Conservation (phyloP, 2,888 invertebrate genomes). For the Antheraea assamensis region DNA sequence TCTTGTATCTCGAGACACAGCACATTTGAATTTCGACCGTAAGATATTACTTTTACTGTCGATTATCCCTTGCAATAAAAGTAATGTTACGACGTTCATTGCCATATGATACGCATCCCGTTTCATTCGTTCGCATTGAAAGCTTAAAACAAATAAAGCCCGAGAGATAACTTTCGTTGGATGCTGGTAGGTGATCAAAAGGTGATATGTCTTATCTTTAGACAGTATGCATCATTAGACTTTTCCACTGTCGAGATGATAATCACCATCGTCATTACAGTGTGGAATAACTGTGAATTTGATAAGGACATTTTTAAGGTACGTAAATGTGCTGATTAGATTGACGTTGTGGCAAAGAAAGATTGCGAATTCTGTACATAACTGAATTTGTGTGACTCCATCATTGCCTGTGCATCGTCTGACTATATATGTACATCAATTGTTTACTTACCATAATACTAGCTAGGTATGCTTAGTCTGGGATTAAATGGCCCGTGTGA, state of each 20-base stretch:
- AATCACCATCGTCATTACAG: not conserved
- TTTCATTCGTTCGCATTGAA: slow-evolving; percentile 78
- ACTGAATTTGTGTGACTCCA: too few relatives aligned
- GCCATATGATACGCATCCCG: slow-evolving; percentile 61
- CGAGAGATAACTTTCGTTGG: slow-evolving; percentile 71
- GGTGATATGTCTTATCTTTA: slow-evolving; percentile 47
- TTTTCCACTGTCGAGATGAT: not conserved
- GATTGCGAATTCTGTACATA: too few relatives aligned
- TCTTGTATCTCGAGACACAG: slow-evolving; percentile 46
- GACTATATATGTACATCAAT: too few relatives aligned
- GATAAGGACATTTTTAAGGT: not conserved
- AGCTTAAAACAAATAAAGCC: slow-evolving; percentile 81
- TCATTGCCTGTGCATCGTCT: too few relatives aligned
- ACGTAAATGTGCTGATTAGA: too few relatives aligned
- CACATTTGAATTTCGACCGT: slow-evolving; percentile 36
- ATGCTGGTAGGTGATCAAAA: slow-evolving; percentile 68
- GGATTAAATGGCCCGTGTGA: too few relatives aligned
- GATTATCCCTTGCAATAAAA: slow-evolving; percentile 23
- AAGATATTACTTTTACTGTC: fast-evolving
- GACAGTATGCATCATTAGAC: slow-evolving; percentile 16
- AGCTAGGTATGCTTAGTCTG: too few relatives aligned
- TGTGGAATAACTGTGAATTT: not conserved
- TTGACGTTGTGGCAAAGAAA: too few relatives aligned
- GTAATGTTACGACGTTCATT: slow-evolving; percentile 40
- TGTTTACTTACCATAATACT: too few relatives aligned